A percentile compares a stretch with the other conserved stretches of the same genome.
These are phyloP conservation scores for Notarius lentiginosus DNA, from an alignment of 2,113 vertebrate species.

Conservation along the genomic window DNA sequence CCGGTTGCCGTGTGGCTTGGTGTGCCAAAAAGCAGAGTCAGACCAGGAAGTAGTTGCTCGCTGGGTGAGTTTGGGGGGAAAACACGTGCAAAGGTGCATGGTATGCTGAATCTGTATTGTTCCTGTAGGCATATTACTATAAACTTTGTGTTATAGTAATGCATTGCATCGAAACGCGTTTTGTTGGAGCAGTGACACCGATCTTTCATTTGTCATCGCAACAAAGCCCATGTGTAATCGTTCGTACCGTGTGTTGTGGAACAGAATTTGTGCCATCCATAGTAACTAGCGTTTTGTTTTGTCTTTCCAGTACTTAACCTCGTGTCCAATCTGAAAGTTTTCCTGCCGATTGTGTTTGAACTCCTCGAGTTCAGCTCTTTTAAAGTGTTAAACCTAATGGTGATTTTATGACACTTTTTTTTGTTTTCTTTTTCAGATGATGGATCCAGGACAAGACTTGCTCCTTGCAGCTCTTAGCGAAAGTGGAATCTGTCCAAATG, in stretches of 20 bases:
- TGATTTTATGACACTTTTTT: neutral
- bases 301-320: neutral
- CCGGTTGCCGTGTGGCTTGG: slow-evolving; percentile 30
- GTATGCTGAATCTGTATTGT: slow-evolving; percentile 8
- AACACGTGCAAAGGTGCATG: slow-evolving; percentile 50
- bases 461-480: slow-evolving; percentile 97
- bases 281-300: neutral
- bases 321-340: neutral
- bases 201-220: neutral
- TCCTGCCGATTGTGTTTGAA: neutral
- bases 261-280: neutral
- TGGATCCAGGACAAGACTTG: slow-evolving; percentile 98
- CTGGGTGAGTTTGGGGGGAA: slow-evolving; percentile 36
- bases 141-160: neutral
- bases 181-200: neutral
- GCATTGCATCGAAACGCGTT: neutral
- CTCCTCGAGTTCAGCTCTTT: neutral
- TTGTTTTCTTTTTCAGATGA: slow-evolving; percentile 76
- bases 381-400: neutral
- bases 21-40: slow-evolving; percentile 41
- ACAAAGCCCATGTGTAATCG: neutral
- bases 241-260: neutral
- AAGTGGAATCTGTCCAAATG: slow-evolving; percentile 97
- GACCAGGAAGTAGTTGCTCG: slow-evolving; percentile 51
- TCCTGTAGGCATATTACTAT: neutral